A percentile compares a stretch with the other conserved stretches of the same genome.
These are phyloP conservation scores for Lasiurus cinereus DNA, from an alignment of 2,113 vertebrate genomes.

Conservation along the genomic window DNA sequence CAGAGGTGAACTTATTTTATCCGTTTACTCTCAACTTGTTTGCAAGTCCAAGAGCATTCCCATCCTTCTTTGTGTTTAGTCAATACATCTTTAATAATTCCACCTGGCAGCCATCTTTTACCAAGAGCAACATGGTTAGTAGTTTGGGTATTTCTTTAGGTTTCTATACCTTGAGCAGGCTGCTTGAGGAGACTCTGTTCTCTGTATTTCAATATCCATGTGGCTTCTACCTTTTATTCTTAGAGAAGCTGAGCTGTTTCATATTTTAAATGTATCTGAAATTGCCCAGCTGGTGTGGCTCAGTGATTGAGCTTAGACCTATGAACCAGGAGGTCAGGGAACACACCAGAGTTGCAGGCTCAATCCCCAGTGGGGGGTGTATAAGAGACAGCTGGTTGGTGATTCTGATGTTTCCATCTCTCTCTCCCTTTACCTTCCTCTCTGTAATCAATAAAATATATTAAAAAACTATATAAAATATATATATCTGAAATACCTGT, in stretches of 20 bases:
- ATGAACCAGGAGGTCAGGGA: no score
- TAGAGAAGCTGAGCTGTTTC: background rate
- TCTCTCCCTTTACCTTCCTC: no score
- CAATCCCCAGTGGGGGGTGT: no score
- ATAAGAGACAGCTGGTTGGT: no score
- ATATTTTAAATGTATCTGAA: background rate
- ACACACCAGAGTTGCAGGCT: no score
- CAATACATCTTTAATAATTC: constrained; percentile 24
- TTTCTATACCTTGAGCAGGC: background rate
- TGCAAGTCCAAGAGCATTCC: background rate
- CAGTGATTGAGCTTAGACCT: no score
- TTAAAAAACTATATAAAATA: no score
- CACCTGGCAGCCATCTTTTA: background rate
- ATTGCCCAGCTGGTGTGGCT: no score
- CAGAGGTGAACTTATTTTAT: constrained; percentile 14
- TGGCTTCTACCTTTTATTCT: background rate
- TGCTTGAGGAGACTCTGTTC: background rate
- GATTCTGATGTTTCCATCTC: no score
- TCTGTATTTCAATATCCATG: background rate
- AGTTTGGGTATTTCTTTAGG: background rate
- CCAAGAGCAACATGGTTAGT: background rate
- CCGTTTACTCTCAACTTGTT: background rate
- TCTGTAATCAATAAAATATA: no score
- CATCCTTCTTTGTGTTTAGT: background rate
- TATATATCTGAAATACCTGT: background rate